Evolutionary conservation across 2,888 invertebrate genomes (phyloP).

Genomic region (Standfussiana lucernea): DNA sequence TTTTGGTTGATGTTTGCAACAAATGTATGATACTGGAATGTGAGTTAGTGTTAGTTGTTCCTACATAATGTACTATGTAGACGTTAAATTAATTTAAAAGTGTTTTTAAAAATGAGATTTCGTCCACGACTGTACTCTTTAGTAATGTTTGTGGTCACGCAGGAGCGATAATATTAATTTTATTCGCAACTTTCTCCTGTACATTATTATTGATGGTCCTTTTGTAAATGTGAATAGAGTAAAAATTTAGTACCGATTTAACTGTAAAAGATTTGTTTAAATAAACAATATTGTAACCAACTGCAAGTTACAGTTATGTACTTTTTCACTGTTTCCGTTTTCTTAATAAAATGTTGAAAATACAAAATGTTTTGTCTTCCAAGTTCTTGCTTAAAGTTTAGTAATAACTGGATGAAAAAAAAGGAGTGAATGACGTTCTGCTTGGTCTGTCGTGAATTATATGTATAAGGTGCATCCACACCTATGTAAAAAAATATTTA

Average conservation of each 20-base stretch:
- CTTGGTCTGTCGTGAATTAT: too few species aligned
- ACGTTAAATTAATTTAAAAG: conserved; percentile 28
- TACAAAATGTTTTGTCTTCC: conserved; percentile 67
- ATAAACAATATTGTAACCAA: conserved; percentile 87
- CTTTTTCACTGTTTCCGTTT: conserved; percentile 91
- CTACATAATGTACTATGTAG: conserved; percentile 28
- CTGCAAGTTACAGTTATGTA: conserved; percentile 90
- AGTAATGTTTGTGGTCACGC: conserved; percentile 32
- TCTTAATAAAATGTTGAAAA: conserved; percentile 91
- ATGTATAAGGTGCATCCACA: too few species aligned
- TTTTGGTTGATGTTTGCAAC: conserved; percentile 41
- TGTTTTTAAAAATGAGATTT: conserved; percentile 21
- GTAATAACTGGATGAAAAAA: background rate
- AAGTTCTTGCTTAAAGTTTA: conserved; percentile 6
- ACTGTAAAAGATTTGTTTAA: conserved; percentile 88
- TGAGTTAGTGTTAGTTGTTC: conserved; percentile 32
- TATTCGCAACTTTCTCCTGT: conserved; percentile 50
- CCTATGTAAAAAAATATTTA: too few species aligned
- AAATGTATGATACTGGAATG: conserved; percentile 40
- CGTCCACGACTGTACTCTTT: conserved; percentile 43
- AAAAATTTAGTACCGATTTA: conserved; percentile 80
- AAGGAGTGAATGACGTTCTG: too few species aligned
- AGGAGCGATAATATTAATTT: conserved; percentile 46
- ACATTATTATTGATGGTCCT: conserved; percentile 61
- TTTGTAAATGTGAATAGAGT: conserved; percentile 79